Base-by-base conservation (phyloP, 2,888 invertebrate species). In the Polyommatus icarus region DNA sequence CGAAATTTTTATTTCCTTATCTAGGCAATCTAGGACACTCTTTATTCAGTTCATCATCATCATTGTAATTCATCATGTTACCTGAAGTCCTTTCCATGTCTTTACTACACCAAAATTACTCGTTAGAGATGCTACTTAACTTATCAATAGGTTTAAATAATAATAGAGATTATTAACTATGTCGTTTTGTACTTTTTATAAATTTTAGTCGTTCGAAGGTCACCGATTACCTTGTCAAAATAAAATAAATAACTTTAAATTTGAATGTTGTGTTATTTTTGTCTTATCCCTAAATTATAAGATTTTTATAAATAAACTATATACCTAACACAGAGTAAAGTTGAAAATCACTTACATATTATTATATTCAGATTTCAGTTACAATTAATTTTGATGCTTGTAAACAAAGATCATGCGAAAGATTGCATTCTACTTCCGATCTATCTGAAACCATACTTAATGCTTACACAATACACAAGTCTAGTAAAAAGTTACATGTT, bases 221-320 rank as follows among this genome's bases (percentile, higher is more conserved):
- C 93, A 92, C 91, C 90, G 90, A 92, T 89, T 91, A 93, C 92
- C 93, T 92, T 93, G 89, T 92, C 91, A 91, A 92, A 91, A 91
- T 91, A 87, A 91, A 91, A 91, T 93, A 93, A 93, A 94, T 91
- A 90, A 90, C 87, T 89, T 87, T 91, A 90, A 91, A 91, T 86
- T 29, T 79, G 57, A 81, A 29, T 75, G 80, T 76, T 79, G 80
- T 79, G 78, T 84, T 82, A 81, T 79, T 82, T 50, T 83, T 83
- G 50, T 73, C 67, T 15, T 40, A 20, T 59, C 24, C 24, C n/a
- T 67, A 67, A 54, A 12, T 59, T 71, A 79, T 78, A 76, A 50
- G 57, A 54, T 81, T 81, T 84, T 84, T 85, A 82, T 84, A 84
- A 85, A 18, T 57, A 6, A 57, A 4, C 54, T 54, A 18, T 18